These are phyloP conservation scores for Glaucopsyche alexis DNA, from an alignment of 2,888 invertebrate species.

Conservation along the genomic window DNA sequence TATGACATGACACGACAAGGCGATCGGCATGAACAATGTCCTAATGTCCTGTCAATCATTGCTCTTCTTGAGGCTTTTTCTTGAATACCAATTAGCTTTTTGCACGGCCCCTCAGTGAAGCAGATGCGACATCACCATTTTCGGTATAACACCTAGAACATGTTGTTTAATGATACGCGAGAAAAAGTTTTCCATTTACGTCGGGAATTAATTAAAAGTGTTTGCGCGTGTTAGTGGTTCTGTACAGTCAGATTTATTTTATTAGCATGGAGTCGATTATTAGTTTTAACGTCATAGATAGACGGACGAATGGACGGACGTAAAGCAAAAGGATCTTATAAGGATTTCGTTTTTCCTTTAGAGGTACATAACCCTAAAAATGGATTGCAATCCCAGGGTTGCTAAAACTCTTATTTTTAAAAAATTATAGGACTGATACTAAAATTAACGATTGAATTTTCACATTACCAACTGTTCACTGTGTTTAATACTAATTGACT, in stretches of 20 bases:
- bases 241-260: not conserved
- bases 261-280: not conserved
- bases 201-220: conserved; percentile 3
- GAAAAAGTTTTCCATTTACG: conserved; percentile 5
- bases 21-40: conserved; percentile 59
- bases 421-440: too few species aligned
- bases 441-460: too few species aligned
- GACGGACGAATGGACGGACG: too few species aligned
- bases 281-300: too few species aligned
- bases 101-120: conserved; percentile 53
- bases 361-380: too few species aligned
- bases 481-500: too few species aligned
- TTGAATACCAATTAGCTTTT: conserved; percentile 65
- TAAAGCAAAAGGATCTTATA: too few species aligned
- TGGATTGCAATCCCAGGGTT: too few species aligned
- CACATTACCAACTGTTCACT: too few species aligned
- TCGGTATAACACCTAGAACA: conserved; percentile 33
- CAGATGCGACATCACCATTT: conserved; percentile 51
- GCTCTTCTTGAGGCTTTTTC: conserved; percentile 46
- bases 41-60: conserved; percentile 76
- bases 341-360: too few species aligned
- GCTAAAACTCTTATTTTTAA: too few species aligned
- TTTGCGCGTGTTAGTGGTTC: not conserved
- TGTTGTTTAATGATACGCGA: conserved; percentile 20
- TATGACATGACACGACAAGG: conserved; percentile 56